Evolutionary conservation across 2,797 vertebrate species (phyloP).

Genomic region (Myiotriccus ornatus): DNA sequence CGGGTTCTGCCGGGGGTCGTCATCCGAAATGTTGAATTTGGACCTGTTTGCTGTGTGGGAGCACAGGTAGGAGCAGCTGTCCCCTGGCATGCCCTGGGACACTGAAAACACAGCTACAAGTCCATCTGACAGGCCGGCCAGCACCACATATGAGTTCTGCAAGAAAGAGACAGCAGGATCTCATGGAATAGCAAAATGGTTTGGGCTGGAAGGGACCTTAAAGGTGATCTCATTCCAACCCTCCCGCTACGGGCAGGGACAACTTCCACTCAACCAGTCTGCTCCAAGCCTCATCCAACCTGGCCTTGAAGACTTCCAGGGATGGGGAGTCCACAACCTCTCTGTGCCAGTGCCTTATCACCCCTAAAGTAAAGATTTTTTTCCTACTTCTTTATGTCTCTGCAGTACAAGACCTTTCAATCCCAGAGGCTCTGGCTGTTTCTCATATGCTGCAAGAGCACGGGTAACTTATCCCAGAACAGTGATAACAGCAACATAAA

Average conservation of each 20-base stretch:
- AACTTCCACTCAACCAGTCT: neutral
- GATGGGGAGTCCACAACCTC: neutral
- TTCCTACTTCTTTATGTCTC: neutral
- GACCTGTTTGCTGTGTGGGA: slow-evolving; percentile 90
- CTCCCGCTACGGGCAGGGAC: neutral
- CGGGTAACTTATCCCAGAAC: neutral
- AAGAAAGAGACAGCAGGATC: neutral
- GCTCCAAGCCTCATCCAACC: neutral
- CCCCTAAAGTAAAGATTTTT: neutral
- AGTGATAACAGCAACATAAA: neutral
- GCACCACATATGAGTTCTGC: slow-evolving; percentile 84
- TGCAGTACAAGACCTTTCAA: neutral
- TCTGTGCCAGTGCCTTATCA: neutral
- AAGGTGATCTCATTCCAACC: neutral
- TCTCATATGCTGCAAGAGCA: neutral
- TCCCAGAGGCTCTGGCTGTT: neutral
- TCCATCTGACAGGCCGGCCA: slow-evolving; percentile 90
- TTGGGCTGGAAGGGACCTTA: neutral
- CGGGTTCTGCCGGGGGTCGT: slow-evolving; percentile 87
- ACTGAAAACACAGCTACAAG: slow-evolving; percentile 84
- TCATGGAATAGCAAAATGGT: neutral
- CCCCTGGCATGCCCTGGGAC: slow-evolving; percentile 80
- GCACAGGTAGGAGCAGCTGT: slow-evolving; percentile 88
- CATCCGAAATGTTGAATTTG: slow-evolving; percentile 83
- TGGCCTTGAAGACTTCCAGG: neutral